Evolutionary conservation across 2,797 vertebrate genomes (phyloP).

Genomic region (Arrhamphus sclerolepis): DNA sequence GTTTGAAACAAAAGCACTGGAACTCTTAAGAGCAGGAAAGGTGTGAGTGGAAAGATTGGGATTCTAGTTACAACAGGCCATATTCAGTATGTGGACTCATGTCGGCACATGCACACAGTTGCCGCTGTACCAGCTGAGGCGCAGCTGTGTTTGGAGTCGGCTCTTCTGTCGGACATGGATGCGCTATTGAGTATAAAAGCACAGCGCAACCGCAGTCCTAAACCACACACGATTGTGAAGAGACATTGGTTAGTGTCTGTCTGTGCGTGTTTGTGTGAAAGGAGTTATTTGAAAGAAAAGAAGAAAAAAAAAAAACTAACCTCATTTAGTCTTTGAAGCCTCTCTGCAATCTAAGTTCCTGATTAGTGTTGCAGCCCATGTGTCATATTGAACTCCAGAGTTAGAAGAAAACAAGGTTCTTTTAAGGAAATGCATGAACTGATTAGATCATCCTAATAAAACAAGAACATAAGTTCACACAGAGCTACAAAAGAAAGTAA

Average conservation of each 20-base stretch:
- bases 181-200: constrained; percentile 53
- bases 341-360: constrained; percentile 7
- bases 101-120: constrained; percentile 74
- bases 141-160: constrained; percentile 82
- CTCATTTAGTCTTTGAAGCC: constrained; percentile 13
- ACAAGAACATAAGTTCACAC: background rate
- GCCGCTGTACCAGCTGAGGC: constrained; percentile 70
- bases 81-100: constrained; percentile 60
- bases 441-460: background rate
- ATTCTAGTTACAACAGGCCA: constrained; percentile 59
- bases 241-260: background rate
- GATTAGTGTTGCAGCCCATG: background rate
- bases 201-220: constrained; percentile 18
- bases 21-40: constrained; percentile 2
- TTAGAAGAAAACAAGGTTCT: background rate
- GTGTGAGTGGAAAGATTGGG: constrained; percentile 53
- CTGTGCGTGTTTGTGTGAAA: constrained; percentile 6
- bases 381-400: background rate
- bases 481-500: background rate
- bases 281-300: background rate
- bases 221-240: background rate
- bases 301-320: background rate
- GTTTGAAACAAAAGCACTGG: constrained; percentile 22
- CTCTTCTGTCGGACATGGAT: constrained; percentile 49
- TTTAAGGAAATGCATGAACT: constrained; percentile 4